Conservation (phyloP, 2,113 vertebrate species). For the Gambusia affinis region DNA sequence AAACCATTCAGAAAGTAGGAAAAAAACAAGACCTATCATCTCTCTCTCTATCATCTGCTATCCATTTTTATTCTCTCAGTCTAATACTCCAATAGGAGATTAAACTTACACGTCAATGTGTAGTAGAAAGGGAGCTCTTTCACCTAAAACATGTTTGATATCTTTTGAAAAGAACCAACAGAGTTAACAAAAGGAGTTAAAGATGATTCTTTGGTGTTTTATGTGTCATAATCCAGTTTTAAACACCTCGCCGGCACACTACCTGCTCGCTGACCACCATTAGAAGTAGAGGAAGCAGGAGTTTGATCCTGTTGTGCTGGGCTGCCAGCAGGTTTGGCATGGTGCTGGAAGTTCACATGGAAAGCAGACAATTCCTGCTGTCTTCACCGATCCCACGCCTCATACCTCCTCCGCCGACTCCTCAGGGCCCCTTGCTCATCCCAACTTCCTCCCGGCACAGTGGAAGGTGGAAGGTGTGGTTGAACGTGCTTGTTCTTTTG, state of each 20-base stretch:
- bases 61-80: background rate
- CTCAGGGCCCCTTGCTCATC: constrained; percentile 28
- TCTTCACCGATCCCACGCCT: constrained; percentile 26
- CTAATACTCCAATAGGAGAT: background rate
- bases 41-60: too few relatives aligned
- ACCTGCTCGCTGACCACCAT: constrained; percentile 63
- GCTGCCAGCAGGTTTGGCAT: constrained; percentile 56
- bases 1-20: background rate
- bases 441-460: background rate
- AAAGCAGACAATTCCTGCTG: constrained; percentile 12
- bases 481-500: background rate
- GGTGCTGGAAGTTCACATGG: constrained; percentile 59
- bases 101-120: background rate
- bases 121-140: background rate
- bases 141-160: background rate
- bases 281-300: constrained; percentile 53
- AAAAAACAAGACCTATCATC: too few relatives aligned
- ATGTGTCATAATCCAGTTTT: background rate
- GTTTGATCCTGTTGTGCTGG: constrained; percentile 38
- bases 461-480: background rate
- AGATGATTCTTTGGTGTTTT: background rate
- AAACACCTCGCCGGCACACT: constrained; percentile 17
- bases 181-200: background rate
- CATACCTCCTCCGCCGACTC: constrained; percentile 32
- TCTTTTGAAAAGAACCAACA: background rate